These are phyloP conservation scores for Harpegnathos saltator DNA, from an alignment of 1,140 invertebrate genomes.

Conservation along the genomic window DNA sequence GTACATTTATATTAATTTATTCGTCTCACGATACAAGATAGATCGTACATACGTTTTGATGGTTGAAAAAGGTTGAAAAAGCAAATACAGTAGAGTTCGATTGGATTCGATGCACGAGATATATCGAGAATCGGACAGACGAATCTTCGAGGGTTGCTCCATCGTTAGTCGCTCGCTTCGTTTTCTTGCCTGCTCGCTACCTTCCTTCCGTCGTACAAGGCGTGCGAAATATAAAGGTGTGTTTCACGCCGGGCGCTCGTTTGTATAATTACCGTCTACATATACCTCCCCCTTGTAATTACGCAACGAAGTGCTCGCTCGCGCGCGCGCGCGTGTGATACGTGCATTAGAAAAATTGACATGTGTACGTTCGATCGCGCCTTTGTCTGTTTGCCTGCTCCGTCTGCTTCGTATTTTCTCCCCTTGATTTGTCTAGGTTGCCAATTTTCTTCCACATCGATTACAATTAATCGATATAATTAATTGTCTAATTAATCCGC, in stretches of 20 bases:
- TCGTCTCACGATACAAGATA: slow-evolving; percentile 78
- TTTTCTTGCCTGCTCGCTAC: not conserved
- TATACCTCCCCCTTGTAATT: slow-evolving; percentile 29
- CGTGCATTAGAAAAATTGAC: slow-evolving; percentile 78
- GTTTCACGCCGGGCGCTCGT: slow-evolving; percentile 37
- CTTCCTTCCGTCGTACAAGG: slow-evolving; percentile 56
- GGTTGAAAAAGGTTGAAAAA: slow-evolving; percentile 78
- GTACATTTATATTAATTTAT: slow-evolving; percentile 79
- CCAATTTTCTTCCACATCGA: slow-evolving; percentile 35
- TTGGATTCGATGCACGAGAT: slow-evolving; percentile 77
- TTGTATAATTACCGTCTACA: slow-evolving; percentile 40
- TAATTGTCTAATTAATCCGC: slow-evolving; percentile 1
- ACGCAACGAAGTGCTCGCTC: slow-evolving; percentile 31
- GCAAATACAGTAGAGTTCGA: slow-evolving; percentile 76
- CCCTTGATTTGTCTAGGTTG: slow-evolving; percentile 27
- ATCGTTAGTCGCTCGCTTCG: slow-evolving; percentile 42
- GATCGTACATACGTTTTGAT: slow-evolving; percentile 76
- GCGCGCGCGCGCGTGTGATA: slow-evolving; percentile 53
- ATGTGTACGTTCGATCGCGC: slow-evolving; percentile 69
- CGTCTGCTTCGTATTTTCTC: not conserved
- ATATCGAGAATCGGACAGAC: slow-evolving; percentile 69
- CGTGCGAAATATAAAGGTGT: slow-evolving; percentile 61
- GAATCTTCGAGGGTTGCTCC: slow-evolving; percentile 64
- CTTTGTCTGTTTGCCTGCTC: slow-evolving; percentile 9
- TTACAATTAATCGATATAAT: not conserved